Evolutionary conservation across 2,888 invertebrate genomes (phyloP), one percentile per base, ranked within the genome.

Genomic region (Heliconius erato): DNA sequence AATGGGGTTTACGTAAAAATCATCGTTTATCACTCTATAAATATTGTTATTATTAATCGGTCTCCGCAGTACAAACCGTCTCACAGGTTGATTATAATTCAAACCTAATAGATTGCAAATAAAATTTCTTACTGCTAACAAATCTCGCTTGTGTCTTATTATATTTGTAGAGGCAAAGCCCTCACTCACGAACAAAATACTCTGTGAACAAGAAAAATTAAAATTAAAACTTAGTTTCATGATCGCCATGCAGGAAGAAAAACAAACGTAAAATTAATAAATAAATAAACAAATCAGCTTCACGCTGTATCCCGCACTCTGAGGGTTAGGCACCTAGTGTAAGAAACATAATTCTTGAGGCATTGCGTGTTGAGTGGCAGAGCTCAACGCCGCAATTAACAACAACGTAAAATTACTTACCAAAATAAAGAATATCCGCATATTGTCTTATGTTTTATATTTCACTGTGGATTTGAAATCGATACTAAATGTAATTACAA

Each of bases 401-500:
- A 28, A 28, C 28, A 54, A 54, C 5, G 19, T 54, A 11, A 72
- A n/a, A 44, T 63, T n/a, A 76, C 76, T 76, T 63, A 76, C 76
- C 76, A 76, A 35, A 63, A 59, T 35, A 9, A 76, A 63, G 16
- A 23, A 35, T 35, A 76, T 12, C 35, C 63, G 76, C 63, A 76
- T 63, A 14, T 72, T 44, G 71, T 26, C 32, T 63, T n/a, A 14
- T 2, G n/a, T 23, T n/a, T 32, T 35, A n/a, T 63, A n/a, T 35
- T 76, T n/a, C 59, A 63, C 76, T 35, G 35, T 63, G 35, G 23
- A 54, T 63, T 32, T 76, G 0, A 35, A 76, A 76, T 76, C 4
- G n/a, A 54, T 76, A 76, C 76, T 76, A n/a, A 76, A 59, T 63
- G 14, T n/a, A 63, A 63, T n/a, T 35, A n/a, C 11, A 35, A 76